Evolutionary conservation across 64 coral and sea anemone species (phyloP), one percentile per base, ranked within the genome.

Genomic region (Stichodactyla mertensii): DNA sequence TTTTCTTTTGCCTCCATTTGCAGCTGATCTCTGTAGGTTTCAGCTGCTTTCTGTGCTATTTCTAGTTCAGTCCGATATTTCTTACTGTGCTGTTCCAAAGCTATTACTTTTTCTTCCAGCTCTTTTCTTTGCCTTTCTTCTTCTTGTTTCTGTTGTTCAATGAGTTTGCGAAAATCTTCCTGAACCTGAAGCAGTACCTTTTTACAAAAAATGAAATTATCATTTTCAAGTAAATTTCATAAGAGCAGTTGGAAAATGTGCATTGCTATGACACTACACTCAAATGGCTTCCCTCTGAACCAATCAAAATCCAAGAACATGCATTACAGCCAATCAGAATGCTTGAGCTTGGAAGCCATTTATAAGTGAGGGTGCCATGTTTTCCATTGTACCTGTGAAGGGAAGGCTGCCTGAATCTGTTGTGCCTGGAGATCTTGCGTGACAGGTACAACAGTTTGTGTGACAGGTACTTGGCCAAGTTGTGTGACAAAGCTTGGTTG

Each of bases 61-160:
- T 95, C 93, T 9, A 99, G 82, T 79, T 99, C 97, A 6, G 91
- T 87, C 28, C 91, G 93, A n/a, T 95, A 99, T 59, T 99, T 99
- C 64, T 92, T 84, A 27, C 93, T 99, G 66, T 99, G 92, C 55
- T 90, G 89, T 18, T 92, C 92, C 14, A 94, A 36, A 53, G 93
- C 86, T 31, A 92, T 80, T n/a, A 99, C 64, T 83, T 92, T 99
- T 4, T 89, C 97, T 87, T 99, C 93, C 22, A 99, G 86, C 31
- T 99, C 97, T 60, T 94, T 94, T 62, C 97, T 80, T 16, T 88
- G 51, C 51, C 89, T 87, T n/a, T 92, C 88, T 77, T 99, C 97
- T 52, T 94, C 89, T 67, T 55, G 88, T 62, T 96, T 91, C 55
- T 94, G 82, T 52, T 94, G 91, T 45, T 99, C 93, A 16, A 99